phyloP scores from a whole-genome alignment of 2,888 invertebrate species.

The Tipula vernalis region DNA sequence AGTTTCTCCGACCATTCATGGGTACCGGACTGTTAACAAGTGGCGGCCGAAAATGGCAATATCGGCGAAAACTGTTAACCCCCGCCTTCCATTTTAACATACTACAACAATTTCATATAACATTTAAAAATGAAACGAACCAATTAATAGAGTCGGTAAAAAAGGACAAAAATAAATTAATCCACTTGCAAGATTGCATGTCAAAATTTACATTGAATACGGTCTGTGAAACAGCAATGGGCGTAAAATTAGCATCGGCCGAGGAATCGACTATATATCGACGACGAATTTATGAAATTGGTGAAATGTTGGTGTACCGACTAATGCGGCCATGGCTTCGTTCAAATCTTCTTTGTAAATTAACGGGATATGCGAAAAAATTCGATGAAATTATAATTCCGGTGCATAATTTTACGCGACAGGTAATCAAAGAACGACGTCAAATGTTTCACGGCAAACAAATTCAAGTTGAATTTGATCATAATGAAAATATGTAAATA shows the following conservation, averaged over 20 bases:
- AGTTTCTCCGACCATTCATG: slow-evolving; percentile 38
- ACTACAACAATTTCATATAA: slow-evolving; percentile 23
- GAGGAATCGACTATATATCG: slow-evolving; percentile 42
- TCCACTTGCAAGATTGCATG: slow-evolving; percentile 41
- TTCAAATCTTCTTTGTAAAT: slow-evolving; percentile 41
- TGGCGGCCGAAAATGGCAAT: slow-evolving; percentile 42
- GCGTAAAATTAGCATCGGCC: slow-evolving; percentile 42
- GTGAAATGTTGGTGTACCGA: slow-evolving; percentile 32
- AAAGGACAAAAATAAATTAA: slow-evolving; percentile 19
- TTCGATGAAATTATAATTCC: slow-evolving; percentile 34
- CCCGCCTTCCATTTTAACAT: slow-evolving; percentile 54
- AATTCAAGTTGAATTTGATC: slow-evolving; percentile 18
- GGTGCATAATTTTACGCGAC: slow-evolving; percentile 34
- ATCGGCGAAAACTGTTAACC: slow-evolving; percentile 48
- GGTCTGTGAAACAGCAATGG: slow-evolving; percentile 63
- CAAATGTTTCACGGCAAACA: slow-evolving; percentile 19
- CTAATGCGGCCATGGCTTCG: slow-evolving; percentile 44
- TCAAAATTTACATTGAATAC: slow-evolving; percentile 49
- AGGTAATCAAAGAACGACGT: slow-evolving; percentile 35
- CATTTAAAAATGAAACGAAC: slow-evolving; percentile 25
- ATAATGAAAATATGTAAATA: slow-evolving; percentile 19
- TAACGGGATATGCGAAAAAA: slow-evolving; percentile 37
- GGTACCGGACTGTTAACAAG: slow-evolving; percentile 36
- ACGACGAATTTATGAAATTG: slow-evolving; percentile 40
- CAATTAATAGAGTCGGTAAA: slow-evolving; percentile 27